These are phyloP conservation scores for Cremastinae sp. DNA, from an alignment of 2,888 invertebrate species.

Conservation along the genomic window DNA sequence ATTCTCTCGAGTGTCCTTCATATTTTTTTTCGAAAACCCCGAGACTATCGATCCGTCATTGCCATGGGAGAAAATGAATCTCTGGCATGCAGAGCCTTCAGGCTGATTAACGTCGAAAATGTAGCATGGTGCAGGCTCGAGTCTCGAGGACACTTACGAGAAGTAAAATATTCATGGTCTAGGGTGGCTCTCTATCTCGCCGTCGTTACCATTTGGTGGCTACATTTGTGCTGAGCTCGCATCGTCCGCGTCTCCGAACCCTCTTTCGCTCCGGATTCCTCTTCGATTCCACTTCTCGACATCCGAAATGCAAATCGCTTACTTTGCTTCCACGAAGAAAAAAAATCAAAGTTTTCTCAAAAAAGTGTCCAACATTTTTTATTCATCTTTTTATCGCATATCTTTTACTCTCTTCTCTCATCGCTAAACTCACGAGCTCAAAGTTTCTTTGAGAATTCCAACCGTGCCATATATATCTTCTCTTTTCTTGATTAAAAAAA, in stretches of 20 bases:
- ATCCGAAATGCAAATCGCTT: constrained; percentile 32
- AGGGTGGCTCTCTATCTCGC: constrained; percentile 24
- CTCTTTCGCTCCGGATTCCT: constrained; percentile 15
- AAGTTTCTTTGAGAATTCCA: too few species aligned
- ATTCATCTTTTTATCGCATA: too few species aligned
- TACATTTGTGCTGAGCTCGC: constrained; percentile 52
- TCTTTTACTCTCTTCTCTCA: too few species aligned
- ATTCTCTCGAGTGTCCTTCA: not conserved
- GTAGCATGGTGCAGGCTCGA: constrained; percentile 57
- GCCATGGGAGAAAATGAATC: constrained; percentile 20
- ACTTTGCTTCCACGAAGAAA: not conserved
- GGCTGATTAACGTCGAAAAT: constrained; percentile 68
- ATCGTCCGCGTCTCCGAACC: constrained; percentile 20
- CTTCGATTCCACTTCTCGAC: constrained; percentile 16
- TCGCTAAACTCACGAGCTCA: too few species aligned
- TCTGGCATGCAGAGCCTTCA: constrained; percentile 34
- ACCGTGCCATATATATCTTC: too few species aligned
- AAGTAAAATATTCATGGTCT: constrained; percentile 73
- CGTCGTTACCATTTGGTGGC: constrained; percentile 59
- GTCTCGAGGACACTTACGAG: constrained; percentile 66
- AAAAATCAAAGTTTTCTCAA: not conserved
- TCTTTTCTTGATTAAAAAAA: too few species aligned
- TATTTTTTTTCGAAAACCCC: too few species aligned
- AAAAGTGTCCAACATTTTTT: too few species aligned
- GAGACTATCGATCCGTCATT: constrained; percentile 42